Conservation (phyloP, 2,797 vertebrate species). For the Rhynchonycteris naso region DNA sequence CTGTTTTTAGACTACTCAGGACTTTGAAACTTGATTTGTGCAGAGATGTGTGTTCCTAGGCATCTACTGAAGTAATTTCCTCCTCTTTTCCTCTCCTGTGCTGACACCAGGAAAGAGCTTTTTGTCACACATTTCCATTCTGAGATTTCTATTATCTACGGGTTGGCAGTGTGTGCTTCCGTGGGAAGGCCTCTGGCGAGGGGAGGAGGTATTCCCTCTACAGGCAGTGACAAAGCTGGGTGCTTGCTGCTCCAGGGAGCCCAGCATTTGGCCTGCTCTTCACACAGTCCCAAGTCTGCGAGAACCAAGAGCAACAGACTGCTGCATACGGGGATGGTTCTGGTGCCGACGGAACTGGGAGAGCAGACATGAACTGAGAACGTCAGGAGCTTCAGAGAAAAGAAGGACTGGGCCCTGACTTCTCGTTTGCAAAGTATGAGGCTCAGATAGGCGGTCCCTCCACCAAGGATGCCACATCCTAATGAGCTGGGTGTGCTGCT, state of each 20-base stretch:
- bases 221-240: too few species aligned
- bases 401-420: accelerated
- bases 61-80: constrained; percentile 81
- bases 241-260: not conserved
- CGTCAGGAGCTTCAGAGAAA: not conserved
- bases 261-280: not conserved
- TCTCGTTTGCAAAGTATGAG: not conserved
- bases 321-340: not conserved
- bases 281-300: not conserved
- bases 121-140: constrained; percentile 81
- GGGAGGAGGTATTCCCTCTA: not conserved
- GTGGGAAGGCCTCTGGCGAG: constrained; percentile 70
- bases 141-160: constrained; percentile 81
- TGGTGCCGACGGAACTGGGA: accelerated
- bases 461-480: not conserved
- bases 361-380: not conserved
- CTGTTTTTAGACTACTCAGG: not conserved
- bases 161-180: constrained; percentile 69
- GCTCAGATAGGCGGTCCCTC: not conserved
- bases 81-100: constrained; percentile 84
- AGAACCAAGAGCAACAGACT: not conserved
- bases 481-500: not conserved
- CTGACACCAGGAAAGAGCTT: constrained; percentile 84
- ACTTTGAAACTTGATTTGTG: constrained; percentile 52
- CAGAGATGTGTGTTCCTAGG: constrained; percentile 64